phyloP scores from a whole-genome alignment of 1,140 invertebrate genomes.

The Solenopsis invicta region DNA sequence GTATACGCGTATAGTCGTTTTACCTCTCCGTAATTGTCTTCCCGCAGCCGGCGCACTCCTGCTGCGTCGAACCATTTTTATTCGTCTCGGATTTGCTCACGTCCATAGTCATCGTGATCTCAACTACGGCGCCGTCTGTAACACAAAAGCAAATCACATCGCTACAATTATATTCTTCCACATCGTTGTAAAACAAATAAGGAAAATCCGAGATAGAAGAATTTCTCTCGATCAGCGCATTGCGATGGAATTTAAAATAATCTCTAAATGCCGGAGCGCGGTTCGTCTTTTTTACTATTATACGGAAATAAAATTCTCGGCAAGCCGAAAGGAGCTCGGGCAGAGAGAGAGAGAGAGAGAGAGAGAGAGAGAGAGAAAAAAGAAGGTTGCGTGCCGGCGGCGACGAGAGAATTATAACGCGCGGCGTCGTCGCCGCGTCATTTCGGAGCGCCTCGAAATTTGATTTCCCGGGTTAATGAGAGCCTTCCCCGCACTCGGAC shows the following conservation, averaged over 20 bases:
- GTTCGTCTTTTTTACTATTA: neutral
- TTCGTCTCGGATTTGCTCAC: slow-evolving; percentile 90
- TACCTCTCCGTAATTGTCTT: slow-evolving; percentile 94
- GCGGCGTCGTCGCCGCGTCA: neutral
- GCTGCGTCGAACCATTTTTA: slow-evolving; percentile 88
- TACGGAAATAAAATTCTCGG: slow-evolving; percentile 16
- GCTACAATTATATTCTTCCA: neutral
- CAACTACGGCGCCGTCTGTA: slow-evolving; percentile 84
- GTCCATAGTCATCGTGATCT: slow-evolving; percentile 91
- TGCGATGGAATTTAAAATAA: slow-evolving; percentile 10
- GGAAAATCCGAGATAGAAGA: neutral
- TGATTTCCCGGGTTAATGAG: slow-evolving; percentile 57
- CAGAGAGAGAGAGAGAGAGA: neutral
- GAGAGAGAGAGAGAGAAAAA: no score
- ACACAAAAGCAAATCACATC: slow-evolving; percentile 66
- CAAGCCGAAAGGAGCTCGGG: neutral
- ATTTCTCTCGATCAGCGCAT: neutral
- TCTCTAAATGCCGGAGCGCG: neutral
- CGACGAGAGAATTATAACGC: slow-evolving; percentile 26
- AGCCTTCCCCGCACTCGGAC: slow-evolving; percentile 18
- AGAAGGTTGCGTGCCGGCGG: neutral
- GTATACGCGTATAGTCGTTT: slow-evolving; percentile 47
- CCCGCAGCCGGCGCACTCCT: slow-evolving; percentile 95
- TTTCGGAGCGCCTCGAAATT: slow-evolving; percentile 43
- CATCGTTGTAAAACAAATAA: neutral